Percentiles rank a stretch among this genome's conserved stretches.
These are phyloP conservation scores for Sebastes paucispinis DNA, from an alignment of 2,797 vertebrate species.

Conservation along the genomic window DNA sequence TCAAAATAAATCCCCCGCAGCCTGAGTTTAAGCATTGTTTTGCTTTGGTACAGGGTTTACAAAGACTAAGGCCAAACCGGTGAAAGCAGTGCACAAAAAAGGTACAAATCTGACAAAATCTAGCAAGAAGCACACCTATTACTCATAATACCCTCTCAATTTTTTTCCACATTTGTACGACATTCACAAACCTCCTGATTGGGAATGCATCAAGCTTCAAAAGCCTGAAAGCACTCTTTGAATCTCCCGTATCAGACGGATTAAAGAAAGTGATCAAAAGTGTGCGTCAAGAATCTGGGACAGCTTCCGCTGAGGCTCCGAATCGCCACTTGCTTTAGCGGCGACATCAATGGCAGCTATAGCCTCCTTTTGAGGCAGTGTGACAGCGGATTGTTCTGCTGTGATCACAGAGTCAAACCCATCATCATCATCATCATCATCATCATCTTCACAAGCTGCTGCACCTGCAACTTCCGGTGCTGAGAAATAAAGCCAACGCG, in stretches of 20 bases:
- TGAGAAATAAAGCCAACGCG: too few species aligned
- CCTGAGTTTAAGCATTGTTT: slow-evolving; percentile 19
- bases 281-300: slow-evolving; percentile 15
- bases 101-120: not conserved
- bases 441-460: slow-evolving; percentile 1
- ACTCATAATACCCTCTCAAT: not conserved
- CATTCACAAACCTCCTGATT: slow-evolving; percentile 7
- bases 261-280: slow-evolving; percentile 39
- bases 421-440: not conserved
- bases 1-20: slow-evolving; percentile 23
- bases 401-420: slow-evolving; percentile 8
- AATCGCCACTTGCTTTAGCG: not conserved
- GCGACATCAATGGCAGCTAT: not conserved
- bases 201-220: slow-evolving; percentile 4
- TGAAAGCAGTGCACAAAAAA: slow-evolving; percentile 1
- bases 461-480: not conserved
- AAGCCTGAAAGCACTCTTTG: slow-evolving; percentile 14
- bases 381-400: not conserved
- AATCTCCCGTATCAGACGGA: slow-evolving; percentile 5
- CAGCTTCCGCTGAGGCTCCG: not conserved
- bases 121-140: not conserved
- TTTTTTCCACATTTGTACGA: not conserved
- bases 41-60: slow-evolving; percentile 5
- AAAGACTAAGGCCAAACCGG: not conserved
- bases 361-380: slow-evolving; percentile 11